These are phyloP conservation scores for Boulengeromyrus knoepffleri DNA, from an alignment of 2,113 vertebrate genomes.

Conservation along the genomic window DNA sequence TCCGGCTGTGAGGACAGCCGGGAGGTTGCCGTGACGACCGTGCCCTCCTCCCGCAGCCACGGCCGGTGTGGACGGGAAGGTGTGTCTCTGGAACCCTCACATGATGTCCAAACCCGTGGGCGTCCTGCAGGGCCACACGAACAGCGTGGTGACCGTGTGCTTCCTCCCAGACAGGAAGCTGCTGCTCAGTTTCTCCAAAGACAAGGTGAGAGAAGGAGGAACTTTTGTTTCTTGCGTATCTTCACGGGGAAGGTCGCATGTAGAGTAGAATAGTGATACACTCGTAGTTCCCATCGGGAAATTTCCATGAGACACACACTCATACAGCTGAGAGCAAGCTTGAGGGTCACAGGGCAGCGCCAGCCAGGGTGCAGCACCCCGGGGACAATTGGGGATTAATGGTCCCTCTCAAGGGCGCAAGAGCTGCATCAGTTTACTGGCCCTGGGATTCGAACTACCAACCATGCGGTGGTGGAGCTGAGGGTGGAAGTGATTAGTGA, in stretches of 20 bases:
- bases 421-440: neutral
- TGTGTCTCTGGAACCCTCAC: constrained; percentile 75
- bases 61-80: constrained; percentile 66
- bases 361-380: neutral
- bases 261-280: no score
- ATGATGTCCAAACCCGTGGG: constrained; percentile 64
- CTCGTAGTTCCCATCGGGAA: no score
- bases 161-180: constrained; percentile 67
- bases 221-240: neutral
- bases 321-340: neutral
- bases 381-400: neutral
- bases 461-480: neutral
- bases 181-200: constrained; percentile 73
- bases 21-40: neutral
- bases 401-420: neutral
- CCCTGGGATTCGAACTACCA: neutral
- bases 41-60: constrained; percentile 56
- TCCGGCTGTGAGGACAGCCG: neutral
- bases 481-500: neutral
- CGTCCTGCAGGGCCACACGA: constrained; percentile 60
- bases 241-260: neutral
- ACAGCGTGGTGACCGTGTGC: constrained; percentile 58
- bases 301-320: no score
- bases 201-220: constrained; percentile 58
- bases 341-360: neutral